Percentiles rank a stretch among this genome's conserved stretches.
phyloP scores from a whole-genome alignment of 2,888 invertebrate genomes.

The Drosophila trichaetosa region DNA sequence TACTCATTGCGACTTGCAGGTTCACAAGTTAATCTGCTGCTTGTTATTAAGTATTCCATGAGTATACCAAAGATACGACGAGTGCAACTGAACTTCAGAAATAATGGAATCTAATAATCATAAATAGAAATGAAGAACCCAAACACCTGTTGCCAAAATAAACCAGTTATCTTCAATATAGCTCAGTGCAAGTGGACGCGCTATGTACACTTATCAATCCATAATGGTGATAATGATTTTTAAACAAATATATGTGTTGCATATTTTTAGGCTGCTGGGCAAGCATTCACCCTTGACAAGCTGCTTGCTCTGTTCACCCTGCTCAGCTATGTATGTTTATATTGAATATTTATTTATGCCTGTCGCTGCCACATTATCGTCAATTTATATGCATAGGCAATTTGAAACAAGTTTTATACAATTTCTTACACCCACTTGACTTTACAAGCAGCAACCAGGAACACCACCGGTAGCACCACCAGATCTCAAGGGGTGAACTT shows the following conservation, averaged over 20 bases:
- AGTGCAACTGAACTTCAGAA: slow-evolving; percentile 47
- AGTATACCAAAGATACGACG: slow-evolving; percentile 24
- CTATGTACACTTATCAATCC: slow-evolving; percentile 23
- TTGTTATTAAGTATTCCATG: not conserved
- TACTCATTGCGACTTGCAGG: slow-evolving; percentile 1
- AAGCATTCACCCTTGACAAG: slow-evolving; percentile 2
- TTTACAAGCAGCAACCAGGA: slow-evolving; percentile 49
- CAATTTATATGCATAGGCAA: slow-evolving; percentile 86
- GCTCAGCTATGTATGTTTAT: slow-evolving; percentile 40
- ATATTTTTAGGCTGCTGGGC: slow-evolving; percentile 56
- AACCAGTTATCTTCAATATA: not conserved
- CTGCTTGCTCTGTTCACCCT: slow-evolving; percentile 12
- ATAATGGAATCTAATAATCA: too few relatives aligned
- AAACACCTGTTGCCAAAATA: slow-evolving; percentile 53
- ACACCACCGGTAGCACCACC: slow-evolving; percentile 31
- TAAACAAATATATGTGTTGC: slow-evolving; percentile 32
- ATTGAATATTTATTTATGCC: slow-evolving; percentile 60
- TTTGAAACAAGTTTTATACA: slow-evolving; percentile 84
- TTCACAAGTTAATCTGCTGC: slow-evolving; percentile 5
- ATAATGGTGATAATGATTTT: slow-evolving; percentile 39
- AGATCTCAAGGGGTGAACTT: slow-evolving; percentile 55
- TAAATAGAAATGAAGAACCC: slow-evolving; percentile 15
- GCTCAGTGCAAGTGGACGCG: slow-evolving; percentile 28
- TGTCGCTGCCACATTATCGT: slow-evolving; percentile 79
- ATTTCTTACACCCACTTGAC: slow-evolving; percentile 85